A percentile compares a stretch with the other conserved stretches of the same genome.
Conservation (phyloP, 2,888 invertebrate genomes). For the Ichneumoninae sp. region DNA sequence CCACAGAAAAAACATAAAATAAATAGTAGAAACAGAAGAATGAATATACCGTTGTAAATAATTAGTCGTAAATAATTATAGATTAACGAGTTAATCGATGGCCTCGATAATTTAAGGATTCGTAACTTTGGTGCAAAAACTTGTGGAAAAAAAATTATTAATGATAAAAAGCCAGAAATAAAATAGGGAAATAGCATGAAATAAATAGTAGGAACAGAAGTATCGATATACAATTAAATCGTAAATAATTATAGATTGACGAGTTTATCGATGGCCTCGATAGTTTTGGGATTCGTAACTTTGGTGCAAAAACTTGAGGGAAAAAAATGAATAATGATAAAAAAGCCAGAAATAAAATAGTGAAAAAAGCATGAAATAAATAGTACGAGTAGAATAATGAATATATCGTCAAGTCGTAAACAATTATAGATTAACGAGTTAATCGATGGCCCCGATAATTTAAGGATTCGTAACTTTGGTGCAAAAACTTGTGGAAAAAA, state of each 20-base stretch:
- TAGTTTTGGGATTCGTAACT: slow-evolving; percentile 53
- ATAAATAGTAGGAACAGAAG: background rate
- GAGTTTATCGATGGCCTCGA: slow-evolving; percentile 37
- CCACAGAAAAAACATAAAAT: too few relatives aligned
- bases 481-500: too few relatives aligned
- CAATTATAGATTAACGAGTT: slow-evolving; percentile 27
- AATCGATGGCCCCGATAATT: slow-evolving; percentile 45
- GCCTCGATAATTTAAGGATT: background rate
- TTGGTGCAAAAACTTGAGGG: background rate
- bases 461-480: slow-evolving; percentile 52
- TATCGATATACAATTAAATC: slow-evolving; percentile 1
- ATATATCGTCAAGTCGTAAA: background rate
- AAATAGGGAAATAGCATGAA: too few relatives aligned
- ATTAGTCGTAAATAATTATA: slow-evolving; percentile 6
- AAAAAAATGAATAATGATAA: too few relatives aligned
- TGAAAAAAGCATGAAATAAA: too few relatives aligned
- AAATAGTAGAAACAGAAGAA: background rate
- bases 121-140: too few relatives aligned
- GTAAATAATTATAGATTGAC: slow-evolving; percentile 27
- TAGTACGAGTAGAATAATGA: background rate
- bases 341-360: too few relatives aligned
- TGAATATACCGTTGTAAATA: too few relatives aligned
- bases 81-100: slow-evolving; percentile 30
- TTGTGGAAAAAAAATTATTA: too few relatives aligned
- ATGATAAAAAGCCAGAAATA: too few relatives aligned